These are phyloP conservation scores for Daubentonia madagascariensis DNA, from an alignment of 2,113 vertebrate species.

Conservation along the genomic window DNA sequence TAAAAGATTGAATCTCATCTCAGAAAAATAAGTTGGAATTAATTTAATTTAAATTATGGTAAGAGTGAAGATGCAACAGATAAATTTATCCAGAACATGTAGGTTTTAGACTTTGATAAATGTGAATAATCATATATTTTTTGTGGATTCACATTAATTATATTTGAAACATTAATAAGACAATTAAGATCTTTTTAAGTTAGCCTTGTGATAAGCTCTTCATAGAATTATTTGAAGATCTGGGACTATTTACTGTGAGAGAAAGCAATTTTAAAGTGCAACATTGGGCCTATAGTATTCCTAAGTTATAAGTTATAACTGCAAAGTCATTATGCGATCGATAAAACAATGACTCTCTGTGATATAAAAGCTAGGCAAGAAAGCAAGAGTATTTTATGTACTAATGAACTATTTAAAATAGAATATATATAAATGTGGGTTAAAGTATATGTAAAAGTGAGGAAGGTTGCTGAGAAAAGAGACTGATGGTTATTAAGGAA, in stretches of 20 bases:
- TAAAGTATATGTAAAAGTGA: conserved; percentile 41
- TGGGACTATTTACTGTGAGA: not conserved
- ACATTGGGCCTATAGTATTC: not conserved
- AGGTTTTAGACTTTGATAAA: not conserved
- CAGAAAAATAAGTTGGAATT: not conserved
- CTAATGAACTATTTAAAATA: conserved; percentile 52
- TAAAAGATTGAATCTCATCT: not conserved
- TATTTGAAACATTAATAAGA: conserved; percentile 11
- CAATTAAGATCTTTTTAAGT: not conserved
- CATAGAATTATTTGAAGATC: not conserved
- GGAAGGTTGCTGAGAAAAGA: conserved; percentile 37
- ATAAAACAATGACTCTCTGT: conserved; percentile 28
- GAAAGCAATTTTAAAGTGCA: conserved; percentile 25
- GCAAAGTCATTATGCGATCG: conserved; percentile 27
- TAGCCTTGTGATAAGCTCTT: not conserved
- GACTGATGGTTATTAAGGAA: conserved; percentile 9
- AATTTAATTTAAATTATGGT: not conserved
- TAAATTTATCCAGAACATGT: not conserved
- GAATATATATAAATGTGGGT: conserved; percentile 50
- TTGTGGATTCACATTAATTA: not conserved
- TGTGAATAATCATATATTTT: not conserved
- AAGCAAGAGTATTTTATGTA: conserved; percentile 35
- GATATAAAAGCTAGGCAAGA: conserved; percentile 22
- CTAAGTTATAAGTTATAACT: not conserved
- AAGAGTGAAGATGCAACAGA: not conserved